Evolutionary conservation across 2,888 invertebrate species (phyloP).

Genomic region (Nomada hirtipes): DNA sequence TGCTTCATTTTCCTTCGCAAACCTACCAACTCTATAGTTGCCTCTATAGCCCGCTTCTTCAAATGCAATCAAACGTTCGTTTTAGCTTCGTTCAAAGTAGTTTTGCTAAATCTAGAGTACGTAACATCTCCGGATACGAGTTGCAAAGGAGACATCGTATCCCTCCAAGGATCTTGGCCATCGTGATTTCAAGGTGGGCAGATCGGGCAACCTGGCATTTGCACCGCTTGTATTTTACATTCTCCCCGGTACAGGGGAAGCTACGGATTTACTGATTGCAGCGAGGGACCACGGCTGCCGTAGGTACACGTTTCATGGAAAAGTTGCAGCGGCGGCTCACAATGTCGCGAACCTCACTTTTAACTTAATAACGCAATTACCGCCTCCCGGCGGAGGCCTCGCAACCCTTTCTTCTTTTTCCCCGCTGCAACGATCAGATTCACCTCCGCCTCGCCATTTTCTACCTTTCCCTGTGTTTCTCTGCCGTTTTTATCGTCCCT

Average conservation of each 20-base stretch:
- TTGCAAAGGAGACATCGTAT: constrained; percentile 1
- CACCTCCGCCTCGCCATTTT: constrained; percentile 20
- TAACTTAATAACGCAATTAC: constrained; percentile 81
- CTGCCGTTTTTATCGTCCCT: not conserved
- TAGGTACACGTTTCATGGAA: constrained; percentile 44
- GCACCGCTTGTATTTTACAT: constrained; percentile 8
- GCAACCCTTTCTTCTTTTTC: constrained; percentile 50
- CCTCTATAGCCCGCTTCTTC: too few relatives aligned
- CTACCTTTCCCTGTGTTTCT: constrained; percentile 30
- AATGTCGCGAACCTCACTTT: constrained; percentile 77
- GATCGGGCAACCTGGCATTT: constrained; percentile 5
- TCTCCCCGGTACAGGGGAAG: constrained; percentile 2
- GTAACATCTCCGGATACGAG: too few relatives aligned
- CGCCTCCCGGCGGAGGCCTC: constrained; percentile 71
- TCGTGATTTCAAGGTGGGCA: not conserved
- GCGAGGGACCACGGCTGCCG: constrained; percentile 17
- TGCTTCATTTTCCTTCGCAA: too few relatives aligned
- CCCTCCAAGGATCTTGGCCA: not conserved
- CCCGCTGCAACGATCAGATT: constrained; percentile 3
- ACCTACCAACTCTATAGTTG: too few relatives aligned
- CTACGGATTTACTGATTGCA: constrained; percentile 12
- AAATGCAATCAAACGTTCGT: too few relatives aligned
- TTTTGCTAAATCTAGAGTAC: too few relatives aligned
- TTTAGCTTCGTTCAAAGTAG: too few relatives aligned
- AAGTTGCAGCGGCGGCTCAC: constrained; percentile 18